Evolutionary conservation across 2,113 vertebrate genomes (phyloP).

Genomic region (Ceratotherium simum): DNA sequence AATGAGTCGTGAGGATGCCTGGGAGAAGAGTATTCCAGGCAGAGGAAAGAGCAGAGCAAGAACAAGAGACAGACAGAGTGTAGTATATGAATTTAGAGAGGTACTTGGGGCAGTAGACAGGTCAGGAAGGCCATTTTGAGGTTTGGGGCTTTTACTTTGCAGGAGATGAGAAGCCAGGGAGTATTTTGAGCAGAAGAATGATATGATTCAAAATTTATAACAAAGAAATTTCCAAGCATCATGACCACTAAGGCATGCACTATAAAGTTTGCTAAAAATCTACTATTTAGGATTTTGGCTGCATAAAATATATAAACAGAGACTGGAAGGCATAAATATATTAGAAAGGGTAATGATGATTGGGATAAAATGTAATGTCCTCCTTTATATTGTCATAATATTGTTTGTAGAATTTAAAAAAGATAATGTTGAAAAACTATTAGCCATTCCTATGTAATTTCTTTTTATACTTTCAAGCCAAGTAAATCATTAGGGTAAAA

Average conservation of each 20-base stretch:
- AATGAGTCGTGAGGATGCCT: not conserved
- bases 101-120: rapidly evolving
- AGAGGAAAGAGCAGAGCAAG: not conserved
- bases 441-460: not conserved
- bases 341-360: not conserved
- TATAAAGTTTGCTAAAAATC: not conserved
- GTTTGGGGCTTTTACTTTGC: not conserved
- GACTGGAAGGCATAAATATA: not conserved
- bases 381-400: not conserved
- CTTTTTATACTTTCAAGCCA: not conserved
- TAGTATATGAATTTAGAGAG: not conserved
- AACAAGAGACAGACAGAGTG: not conserved
- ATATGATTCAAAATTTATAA: not conserved
- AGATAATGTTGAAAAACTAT: not conserved
- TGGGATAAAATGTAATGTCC: not conserved
- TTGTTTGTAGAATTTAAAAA: not conserved
- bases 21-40: not conserved
- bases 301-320: not conserved
- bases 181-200: not conserved
- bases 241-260: not conserved
- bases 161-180: not conserved
- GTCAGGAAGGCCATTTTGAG: not conserved
- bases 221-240: not conserved
- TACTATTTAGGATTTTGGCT: not conserved
- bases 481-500: not conserved